These are phyloP conservation scores for Brachionus rubens DNA, from an alignment of 1,140 invertebrate genomes.

Conservation along the genomic window DNA sequence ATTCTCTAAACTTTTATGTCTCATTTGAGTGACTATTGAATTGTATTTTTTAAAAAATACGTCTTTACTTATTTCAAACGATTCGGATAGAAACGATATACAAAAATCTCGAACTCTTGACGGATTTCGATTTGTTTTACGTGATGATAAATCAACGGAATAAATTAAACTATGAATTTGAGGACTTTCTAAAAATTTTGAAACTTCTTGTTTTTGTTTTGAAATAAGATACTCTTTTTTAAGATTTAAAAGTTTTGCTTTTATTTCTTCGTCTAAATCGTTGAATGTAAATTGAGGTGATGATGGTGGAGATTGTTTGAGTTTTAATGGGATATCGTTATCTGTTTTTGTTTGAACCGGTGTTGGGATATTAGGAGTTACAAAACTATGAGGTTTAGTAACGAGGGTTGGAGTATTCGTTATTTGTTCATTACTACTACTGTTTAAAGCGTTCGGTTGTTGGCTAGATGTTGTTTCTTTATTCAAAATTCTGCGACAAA, in stretches of 20 bases:
- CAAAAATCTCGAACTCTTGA: slow-evolving; percentile 2
- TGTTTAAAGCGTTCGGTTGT: neutral
- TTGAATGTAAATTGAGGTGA: slow-evolving; percentile 14
- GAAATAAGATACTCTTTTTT: slow-evolving; percentile 6
- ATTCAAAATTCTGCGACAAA: neutral
- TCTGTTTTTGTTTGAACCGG: neutral
- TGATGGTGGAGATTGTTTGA: neutral
- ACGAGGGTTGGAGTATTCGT: neutral
- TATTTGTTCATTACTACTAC: neutral
- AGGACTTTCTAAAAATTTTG: neutral
- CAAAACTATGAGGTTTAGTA: neutral
- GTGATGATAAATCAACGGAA: neutral
- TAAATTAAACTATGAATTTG: slow-evolving; percentile 5
- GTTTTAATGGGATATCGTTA: neutral
- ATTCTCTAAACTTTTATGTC: neutral
- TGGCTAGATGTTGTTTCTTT: neutral
- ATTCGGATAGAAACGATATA: neutral
- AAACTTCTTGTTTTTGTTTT: slow-evolving; percentile 10
- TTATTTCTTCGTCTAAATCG: neutral
- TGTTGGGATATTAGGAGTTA: neutral
- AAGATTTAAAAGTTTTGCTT: neutral
- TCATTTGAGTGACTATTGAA: neutral
- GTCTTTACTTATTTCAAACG: slow-evolving; percentile 6
- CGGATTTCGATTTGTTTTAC: slow-evolving; percentile 1
- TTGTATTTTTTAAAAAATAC: neutral